Base-by-base conservation (phyloP, 2,113 vertebrate genomes). In the Sinocyclocheilus anophthalmus region DNA sequence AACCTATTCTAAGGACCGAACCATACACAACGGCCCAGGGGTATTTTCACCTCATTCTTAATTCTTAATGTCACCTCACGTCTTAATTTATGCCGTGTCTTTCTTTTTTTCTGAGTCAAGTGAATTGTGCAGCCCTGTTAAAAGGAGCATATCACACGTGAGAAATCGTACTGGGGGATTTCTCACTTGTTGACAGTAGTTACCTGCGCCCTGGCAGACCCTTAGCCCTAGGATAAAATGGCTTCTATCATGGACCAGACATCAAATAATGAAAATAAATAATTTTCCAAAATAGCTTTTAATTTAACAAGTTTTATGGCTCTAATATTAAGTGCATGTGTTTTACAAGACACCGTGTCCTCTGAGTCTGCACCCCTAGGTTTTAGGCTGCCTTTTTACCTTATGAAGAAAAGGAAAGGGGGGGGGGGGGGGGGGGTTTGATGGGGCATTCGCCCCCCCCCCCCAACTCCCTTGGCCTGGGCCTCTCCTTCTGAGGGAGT, bases 301-400 rank as follows among this genome's bases (percentile, higher is more conserved):
- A 97, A 97, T 98, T 99, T 96, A 97, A 96, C 96, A 97, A 96
- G 96, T 97, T 98, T 98, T 98, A 98, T 95, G 96, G 94, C 96
- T 94, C 93, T 95, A 96, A 96, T 98, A 99, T 98, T 96, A 96
- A 97, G 95, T 97, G 96, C 97, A 97, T 96, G 96, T 97, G 97
- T 98, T 99, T 97, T 97, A 98, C 96, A 97, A 97, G 96, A 96
- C 96, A 93, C 89, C 89, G 91, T 96, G 97, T 97, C 96, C 96
- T 97, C 96, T 95, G 94, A 94, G 93, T 98, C n/a, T n/a, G n/a
- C 96, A 97, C 96, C 97, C 95, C 95, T 26, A 92, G 93, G 93
- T 96, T 96, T 95, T 93, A 93, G 92, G 12, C 80, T 84, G 80
- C 85, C 90, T 90, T 85, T 92, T 92, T 93, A 91, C 91, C 92